Evolutionary conservation across 1,140 invertebrate genomes (phyloP).

Genomic region (Drosophila setifemur): DNA sequence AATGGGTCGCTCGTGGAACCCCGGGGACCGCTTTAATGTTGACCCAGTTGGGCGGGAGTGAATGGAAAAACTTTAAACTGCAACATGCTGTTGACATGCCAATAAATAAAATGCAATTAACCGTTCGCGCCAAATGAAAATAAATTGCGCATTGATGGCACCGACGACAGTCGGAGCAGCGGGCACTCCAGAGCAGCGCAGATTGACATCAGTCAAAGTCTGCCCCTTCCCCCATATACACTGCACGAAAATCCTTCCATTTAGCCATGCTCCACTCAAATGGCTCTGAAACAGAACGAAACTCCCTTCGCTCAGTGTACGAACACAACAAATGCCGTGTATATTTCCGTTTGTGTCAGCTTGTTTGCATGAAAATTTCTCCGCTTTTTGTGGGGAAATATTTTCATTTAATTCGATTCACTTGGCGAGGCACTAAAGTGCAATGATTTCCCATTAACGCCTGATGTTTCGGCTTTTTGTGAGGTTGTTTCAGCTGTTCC

Average conservation of each 20-base stretch:
- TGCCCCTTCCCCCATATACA: background rate
- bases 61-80: constrained; percentile 45
- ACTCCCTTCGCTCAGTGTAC: background rate
- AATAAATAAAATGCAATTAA: constrained; percentile 80
- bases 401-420: constrained; percentile 45
- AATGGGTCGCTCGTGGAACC: background rate
- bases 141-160: constrained; percentile 74
- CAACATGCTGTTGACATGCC: constrained; percentile 73
- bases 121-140: constrained; percentile 67
- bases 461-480: constrained; percentile 33
- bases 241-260: background rate
- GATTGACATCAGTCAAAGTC: constrained; percentile 50
- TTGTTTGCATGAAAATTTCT: background rate
- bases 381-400: constrained; percentile 30
- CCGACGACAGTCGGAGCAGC: constrained; percentile 30
- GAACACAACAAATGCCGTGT: background rate
- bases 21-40: constrained; percentile 27
- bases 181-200: constrained; percentile 16
- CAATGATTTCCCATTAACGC: constrained; percentile 45
- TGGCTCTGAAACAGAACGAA: background rate
- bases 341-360: constrained; percentile 12
- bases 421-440: constrained; percentile 27
- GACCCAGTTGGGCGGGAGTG: constrained; percentile 30
- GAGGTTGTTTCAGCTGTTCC: constrained; percentile 2
- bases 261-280: no score